phyloP scores from a whole-genome alignment of 2,113 vertebrate genomes.

The Aythya baeri region DNA sequence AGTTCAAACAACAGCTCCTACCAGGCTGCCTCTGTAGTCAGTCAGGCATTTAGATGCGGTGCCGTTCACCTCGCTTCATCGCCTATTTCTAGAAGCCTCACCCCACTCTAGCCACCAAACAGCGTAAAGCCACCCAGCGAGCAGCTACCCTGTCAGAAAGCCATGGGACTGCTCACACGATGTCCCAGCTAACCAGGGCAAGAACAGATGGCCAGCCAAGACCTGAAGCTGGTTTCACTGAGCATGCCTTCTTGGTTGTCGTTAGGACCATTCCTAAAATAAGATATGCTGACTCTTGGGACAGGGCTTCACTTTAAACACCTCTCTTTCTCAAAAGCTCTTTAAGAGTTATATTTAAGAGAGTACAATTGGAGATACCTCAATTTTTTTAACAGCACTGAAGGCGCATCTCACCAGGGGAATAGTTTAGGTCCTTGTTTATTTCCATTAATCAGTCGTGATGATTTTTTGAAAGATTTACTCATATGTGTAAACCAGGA shows the following conservation, averaged over 20 bases:
- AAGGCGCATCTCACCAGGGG: not conserved
- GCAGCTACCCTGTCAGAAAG: not conserved
- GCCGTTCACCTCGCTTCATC: not conserved
- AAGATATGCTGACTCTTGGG: not conserved
- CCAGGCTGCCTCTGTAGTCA: not conserved
- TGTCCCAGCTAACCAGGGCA: not conserved
- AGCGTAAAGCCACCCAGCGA: not conserved
- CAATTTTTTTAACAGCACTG: not conserved
- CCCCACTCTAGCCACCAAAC: accelerated
- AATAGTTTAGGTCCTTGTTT: not conserved
- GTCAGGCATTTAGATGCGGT: not conserved
- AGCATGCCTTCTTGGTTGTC: not conserved
- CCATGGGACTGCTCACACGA: accelerated
- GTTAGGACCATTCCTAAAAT: not conserved
- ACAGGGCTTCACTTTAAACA: not conserved
- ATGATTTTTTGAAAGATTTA: not conserved
- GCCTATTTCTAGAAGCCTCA: not conserved
- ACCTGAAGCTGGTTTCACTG: not conserved
- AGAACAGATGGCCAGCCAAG: not conserved
- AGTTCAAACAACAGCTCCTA: not conserved
- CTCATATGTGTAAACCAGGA: not conserved
- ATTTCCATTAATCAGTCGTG: not conserved
- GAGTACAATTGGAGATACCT: not conserved
- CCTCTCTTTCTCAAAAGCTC: not conserved
- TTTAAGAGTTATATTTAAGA: not conserved